phyloP scores from a whole-genome alignment of 2,797 vertebrate genomes.

The Danio aesculapii region DNA sequence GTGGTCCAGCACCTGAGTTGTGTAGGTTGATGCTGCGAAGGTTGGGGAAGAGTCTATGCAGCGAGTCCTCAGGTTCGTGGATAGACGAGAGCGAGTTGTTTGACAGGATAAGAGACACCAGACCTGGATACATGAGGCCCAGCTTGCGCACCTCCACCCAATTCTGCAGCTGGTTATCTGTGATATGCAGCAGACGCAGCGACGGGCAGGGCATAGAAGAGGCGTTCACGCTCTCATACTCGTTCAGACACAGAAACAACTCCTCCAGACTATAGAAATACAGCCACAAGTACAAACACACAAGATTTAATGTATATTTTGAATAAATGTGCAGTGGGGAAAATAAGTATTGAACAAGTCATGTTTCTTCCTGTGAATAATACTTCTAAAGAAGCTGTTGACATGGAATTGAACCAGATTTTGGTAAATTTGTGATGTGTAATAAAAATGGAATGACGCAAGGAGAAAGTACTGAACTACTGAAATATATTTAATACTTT shows the following conservation, averaged over 20 bases:
- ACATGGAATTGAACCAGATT: too few relatives aligned
- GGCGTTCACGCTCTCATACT: conserved; percentile 88
- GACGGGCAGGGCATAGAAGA: conserved; percentile 87
- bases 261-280: conserved; percentile 88
- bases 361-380: too few relatives aligned
- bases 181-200: conserved; percentile 94
- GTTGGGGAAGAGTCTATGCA: conserved; percentile 89
- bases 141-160: conserved; percentile 95
- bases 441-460: too few relatives aligned
- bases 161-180: conserved; percentile 93
- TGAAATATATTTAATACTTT: too few relatives aligned
- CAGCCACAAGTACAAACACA: conserved; percentile 7
- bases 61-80: conserved; percentile 83
- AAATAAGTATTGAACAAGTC: too few relatives aligned
- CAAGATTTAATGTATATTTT: not conserved
- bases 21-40: conserved; percentile 94
- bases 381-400: too few relatives aligned
- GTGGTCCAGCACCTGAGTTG: conserved; percentile 86
- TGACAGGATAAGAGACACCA: conserved; percentile 90
- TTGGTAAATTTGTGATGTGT: too few relatives aligned
- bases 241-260: conserved; percentile 97
- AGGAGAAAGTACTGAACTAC: too few relatives aligned
- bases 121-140: conserved; percentile 90
- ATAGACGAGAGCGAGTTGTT: conserved; percentile 91
- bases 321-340: too few relatives aligned